Percentiles rank a stretch among this genome's conserved stretches.
Evolutionary conservation across 2,888 invertebrate genomes (phyloP).

Genomic region (Napeogenes inachia): DNA sequence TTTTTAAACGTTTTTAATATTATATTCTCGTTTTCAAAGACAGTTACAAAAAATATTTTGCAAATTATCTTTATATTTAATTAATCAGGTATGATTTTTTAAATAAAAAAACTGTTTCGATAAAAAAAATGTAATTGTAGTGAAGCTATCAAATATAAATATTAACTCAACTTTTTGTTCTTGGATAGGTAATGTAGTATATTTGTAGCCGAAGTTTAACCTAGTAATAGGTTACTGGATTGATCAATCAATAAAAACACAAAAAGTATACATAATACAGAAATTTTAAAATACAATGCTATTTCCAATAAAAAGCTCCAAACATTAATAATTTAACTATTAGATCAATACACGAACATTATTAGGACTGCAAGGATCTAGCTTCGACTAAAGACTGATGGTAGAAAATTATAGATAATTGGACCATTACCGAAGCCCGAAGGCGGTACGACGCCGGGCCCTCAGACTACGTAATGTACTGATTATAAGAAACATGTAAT

Average conservation of each 20-base stretch:
- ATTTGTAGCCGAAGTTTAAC: too few relatives aligned
- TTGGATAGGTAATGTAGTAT: too few relatives aligned
- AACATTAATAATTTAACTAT: conserved; percentile 62
- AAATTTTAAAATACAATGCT: conserved; percentile 11
- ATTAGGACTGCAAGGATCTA: conserved; percentile 57
- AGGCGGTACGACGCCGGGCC: conserved; percentile 37
- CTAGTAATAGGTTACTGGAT: too few relatives aligned
- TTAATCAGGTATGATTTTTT: background rate
- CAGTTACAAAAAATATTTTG: conserved; percentile 23
- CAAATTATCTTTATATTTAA: conserved; percentile 2
- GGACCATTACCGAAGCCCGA: conserved; percentile 66
- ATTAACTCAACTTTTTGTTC: too few relatives aligned
- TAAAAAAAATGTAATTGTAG: background rate
- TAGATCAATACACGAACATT: conserved; percentile 65
- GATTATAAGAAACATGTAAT: conserved; percentile 73
- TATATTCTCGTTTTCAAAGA: conserved; percentile 16
- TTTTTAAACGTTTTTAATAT: conserved; percentile 41
- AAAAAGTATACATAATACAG: conserved; percentile 2
- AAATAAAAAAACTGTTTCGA: background rate
- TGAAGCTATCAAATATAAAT: too few relatives aligned
- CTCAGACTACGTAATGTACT: conserved; percentile 56
- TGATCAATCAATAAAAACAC: too few relatives aligned
- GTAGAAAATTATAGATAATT: conserved; percentile 75
- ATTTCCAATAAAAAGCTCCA: conserved; percentile 21
- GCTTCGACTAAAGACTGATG: conserved; percentile 68